Base-by-base conservation (phyloP, 1,140 invertebrate species). In the Zaprionus kolodkinae region DNA sequence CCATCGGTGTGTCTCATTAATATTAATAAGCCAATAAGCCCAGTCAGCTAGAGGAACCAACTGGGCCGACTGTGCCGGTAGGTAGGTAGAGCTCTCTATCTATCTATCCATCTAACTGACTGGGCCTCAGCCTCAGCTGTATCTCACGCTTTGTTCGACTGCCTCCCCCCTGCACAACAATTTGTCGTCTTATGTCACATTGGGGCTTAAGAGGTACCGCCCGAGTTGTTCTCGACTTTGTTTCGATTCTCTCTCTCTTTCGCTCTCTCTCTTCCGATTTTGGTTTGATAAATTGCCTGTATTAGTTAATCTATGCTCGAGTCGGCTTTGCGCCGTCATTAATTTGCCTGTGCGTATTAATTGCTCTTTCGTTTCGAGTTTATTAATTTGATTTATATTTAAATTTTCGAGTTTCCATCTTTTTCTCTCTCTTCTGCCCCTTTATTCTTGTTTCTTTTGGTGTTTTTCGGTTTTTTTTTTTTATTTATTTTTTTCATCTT, bases 281-380 rank as follows among this genome's bases (percentile, higher is more conserved):
- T 15, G 40, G 66, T 72, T 36, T 85, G 85, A 89, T 85, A 84
- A 81, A 84, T 89, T 68, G 74, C 65, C 50, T 64, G 66, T 79
- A 81, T 88, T 84, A 78, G 80, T 88, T 76, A 79, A 88, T 88
- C 72, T 74, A 72, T 76, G 63, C 30, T 36, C 35, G 27, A 48
- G 3, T 30, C 17, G 13, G 59, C 55, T 65, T 64, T 67, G 79
- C 78, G 72, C 86, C 78, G 72, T 81, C 78, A 89, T 85, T 81
- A 85, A 89, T 89, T 89, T 89, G 79, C 72, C 81, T 79, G 75
- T 65, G 85, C 70, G 74, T 79, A 81, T 85, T 85, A 85, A 85
- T 85, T 85, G 74, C 78, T 36, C 69, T 71, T 68, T 61, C 50
- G 59, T n/a, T 45, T 50, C 68, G 63, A 43, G 64, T 77, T 74